These are phyloP conservation scores for Danio albolineatus DNA, from an alignment of 2,797 vertebrate genomes.

Conservation along the genomic window DNA sequence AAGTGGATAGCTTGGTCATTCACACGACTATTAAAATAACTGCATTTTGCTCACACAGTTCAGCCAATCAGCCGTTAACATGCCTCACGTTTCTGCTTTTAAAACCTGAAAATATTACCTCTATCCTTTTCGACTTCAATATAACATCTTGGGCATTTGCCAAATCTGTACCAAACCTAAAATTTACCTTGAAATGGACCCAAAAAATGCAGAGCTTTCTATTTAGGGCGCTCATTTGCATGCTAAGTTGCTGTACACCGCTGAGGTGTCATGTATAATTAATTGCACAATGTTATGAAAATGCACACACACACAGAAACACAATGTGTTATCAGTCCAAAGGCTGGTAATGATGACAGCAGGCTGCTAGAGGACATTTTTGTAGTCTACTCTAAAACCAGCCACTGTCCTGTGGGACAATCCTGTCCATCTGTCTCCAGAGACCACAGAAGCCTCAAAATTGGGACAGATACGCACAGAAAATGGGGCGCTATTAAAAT, in stretches of 20 bases:
- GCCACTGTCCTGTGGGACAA: constrained; percentile 30
- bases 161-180: neutral
- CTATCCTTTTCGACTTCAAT: neutral
- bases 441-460: constrained; percentile 30
- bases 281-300: neutral
- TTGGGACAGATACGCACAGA: constrained; percentile 52
- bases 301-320: constrained; percentile 3
- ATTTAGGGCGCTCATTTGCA: neutral
- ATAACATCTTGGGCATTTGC: neutral
- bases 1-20: neutral
- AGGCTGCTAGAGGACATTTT: neutral
- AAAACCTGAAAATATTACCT: neutral
- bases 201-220: neutral
- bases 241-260: neutral
- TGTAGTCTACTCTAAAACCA: constrained; percentile 45
- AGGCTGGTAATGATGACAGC: neutral
- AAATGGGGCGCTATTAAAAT: constrained; percentile 65
- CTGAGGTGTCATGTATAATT: neutral
- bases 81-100: neutral
- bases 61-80: neutral
- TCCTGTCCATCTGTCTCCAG: constrained; percentile 17
- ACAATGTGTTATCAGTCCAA: neutral
- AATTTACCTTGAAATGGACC: neutral
- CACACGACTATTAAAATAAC: neutral
- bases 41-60: neutral